Evolutionary conservation across 1,140 invertebrate genomes (phyloP).

Genomic region (Sminthurides bifidus): DNA sequence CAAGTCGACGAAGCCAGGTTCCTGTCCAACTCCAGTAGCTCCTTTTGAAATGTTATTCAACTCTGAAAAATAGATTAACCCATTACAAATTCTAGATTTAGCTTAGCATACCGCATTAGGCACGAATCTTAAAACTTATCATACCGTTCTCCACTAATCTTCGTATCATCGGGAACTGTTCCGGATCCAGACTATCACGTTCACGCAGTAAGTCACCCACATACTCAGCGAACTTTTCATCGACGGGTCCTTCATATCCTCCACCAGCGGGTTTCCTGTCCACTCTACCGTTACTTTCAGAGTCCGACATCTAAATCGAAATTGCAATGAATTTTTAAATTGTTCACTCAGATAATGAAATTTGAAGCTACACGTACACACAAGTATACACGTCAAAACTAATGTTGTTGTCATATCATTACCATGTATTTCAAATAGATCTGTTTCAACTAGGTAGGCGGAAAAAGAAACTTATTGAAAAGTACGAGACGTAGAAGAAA

Average conservation of each 20-base stretch:
- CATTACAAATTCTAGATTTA: background rate
- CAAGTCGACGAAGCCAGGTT: slow-evolving; percentile 17
- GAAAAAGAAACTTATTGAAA: background rate
- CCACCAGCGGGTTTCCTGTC: background rate
- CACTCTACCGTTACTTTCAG: background rate
- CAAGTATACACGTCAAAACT: background rate
- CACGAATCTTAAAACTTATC: slow-evolving; percentile 5
- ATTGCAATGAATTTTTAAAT: too few species aligned
- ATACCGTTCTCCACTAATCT: slow-evolving; percentile 60
- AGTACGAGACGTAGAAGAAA: too few species aligned
- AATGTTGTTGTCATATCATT: background rate
- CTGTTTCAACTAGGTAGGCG: background rate
- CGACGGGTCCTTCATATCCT: slow-evolving; percentile 23
- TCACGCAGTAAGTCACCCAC: slow-evolving; percentile 59
- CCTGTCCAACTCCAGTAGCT: slow-evolving; percentile 4
- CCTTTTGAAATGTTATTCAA: slow-evolving; percentile 15
- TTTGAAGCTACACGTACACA: background rate
- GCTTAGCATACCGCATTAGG: background rate
- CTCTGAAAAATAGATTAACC: slow-evolving; percentile 9
- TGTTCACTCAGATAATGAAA: background rate
- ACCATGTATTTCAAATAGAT: background rate
- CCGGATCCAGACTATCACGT: slow-evolving; percentile 54
- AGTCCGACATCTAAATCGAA: slow-evolving; percentile 14
- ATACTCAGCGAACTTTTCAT: slow-evolving; percentile 61
- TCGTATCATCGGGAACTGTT: slow-evolving; percentile 53